These are phyloP conservation scores for Leptura quadrifasciata DNA, from an alignment of 2,888 invertebrate genomes.

Conservation along the genomic window DNA sequence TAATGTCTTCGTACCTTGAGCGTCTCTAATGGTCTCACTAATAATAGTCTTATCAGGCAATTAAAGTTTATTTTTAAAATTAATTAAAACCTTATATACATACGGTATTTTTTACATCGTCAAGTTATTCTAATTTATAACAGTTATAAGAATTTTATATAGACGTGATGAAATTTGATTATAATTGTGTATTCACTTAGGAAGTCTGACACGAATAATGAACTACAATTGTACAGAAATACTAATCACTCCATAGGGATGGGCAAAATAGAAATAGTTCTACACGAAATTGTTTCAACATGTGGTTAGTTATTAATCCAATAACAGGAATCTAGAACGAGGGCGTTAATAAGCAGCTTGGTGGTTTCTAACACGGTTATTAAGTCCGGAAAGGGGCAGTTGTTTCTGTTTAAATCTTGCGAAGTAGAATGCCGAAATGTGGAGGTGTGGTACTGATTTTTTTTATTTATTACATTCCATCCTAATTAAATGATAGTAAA, in stretches of 20 bases:
- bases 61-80: too few species aligned
- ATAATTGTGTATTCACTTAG: constrained; percentile 4
- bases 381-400: too few species aligned
- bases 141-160: background rate
- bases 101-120: background rate
- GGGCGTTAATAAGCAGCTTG: too few species aligned
- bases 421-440: background rate
- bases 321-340: too few species aligned
- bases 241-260: background rate
- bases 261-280: background rate
- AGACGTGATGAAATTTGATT: background rate
- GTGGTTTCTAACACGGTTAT: too few species aligned
- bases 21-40: too few species aligned
- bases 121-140: background rate
- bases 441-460: too few species aligned
- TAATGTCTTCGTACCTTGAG: too few species aligned
- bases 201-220: constrained; percentile 16
- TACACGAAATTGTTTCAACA: background rate
- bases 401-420: background rate
- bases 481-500: too few species aligned
- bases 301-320: too few species aligned
- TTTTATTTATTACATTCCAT: too few species aligned
- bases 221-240: background rate
- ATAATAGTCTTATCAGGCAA: too few species aligned
- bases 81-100: background rate